Percentiles rank a stretch among this genome's conserved stretches.
Evolutionary conservation across 2,888 invertebrate genomes (phyloP).

Genomic region (Tholera decimalis): DNA sequence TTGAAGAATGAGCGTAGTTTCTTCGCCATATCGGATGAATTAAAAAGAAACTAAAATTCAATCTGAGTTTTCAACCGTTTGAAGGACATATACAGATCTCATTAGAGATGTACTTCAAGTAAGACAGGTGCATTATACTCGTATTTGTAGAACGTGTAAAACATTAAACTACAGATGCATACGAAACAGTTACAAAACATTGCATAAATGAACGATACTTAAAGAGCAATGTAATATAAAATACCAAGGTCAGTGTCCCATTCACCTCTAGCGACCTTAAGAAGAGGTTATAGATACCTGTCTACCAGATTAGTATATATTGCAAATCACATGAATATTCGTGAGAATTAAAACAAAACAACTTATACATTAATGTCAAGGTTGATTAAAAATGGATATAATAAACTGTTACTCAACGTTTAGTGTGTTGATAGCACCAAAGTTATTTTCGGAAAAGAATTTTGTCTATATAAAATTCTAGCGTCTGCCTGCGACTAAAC

Average conservation of each 20-base stretch:
- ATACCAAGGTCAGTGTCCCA: conserved; percentile 14
- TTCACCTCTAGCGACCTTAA: conserved; percentile 48
- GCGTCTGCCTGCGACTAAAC: too few relatives aligned
- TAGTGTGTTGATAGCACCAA: not conserved
- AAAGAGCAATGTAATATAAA: conserved; percentile 3
- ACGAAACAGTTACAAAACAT: not conserved
- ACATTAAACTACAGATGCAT: not conserved
- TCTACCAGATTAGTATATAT: conserved; percentile 2
- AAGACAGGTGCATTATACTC: too few relatives aligned
- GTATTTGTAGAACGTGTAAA: too few relatives aligned
- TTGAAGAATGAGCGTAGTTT: too few relatives aligned
- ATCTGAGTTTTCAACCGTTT: too few relatives aligned
- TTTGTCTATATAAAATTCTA: not conserved
- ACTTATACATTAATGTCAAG: conserved; percentile 6
- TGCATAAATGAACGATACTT: not conserved
- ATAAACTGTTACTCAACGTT: not conserved
- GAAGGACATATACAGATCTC: too few relatives aligned
- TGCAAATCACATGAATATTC: not conserved
- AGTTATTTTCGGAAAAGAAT: not conserved
- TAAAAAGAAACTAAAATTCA: too few relatives aligned
- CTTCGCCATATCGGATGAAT: too few relatives aligned
- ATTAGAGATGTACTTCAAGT: too few relatives aligned
- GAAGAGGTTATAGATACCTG: not conserved
- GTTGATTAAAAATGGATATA: not conserved
- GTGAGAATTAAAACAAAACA: conserved; percentile 1